These are phyloP conservation scores for Rhinoderma darwinii DNA, from an alignment of 2,113 vertebrate species.

Conservation along the genomic window DNA sequence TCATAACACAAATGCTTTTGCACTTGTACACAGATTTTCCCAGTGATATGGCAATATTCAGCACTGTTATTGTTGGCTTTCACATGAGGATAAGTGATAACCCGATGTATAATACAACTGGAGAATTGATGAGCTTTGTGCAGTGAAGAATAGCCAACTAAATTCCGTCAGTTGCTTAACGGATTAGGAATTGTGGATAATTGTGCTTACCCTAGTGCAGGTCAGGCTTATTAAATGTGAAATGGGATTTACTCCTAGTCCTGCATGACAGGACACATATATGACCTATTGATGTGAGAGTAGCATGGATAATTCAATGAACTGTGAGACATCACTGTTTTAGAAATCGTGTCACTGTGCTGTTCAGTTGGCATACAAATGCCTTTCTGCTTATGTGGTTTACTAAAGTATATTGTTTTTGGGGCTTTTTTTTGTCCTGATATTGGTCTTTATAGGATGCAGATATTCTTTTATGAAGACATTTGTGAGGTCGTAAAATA, in stretches of 20 bases:
- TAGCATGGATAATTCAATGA: neutral
- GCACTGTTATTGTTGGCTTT: neutral
- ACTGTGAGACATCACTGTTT: neutral
- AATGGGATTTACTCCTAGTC: slow-evolving; percentile 23
- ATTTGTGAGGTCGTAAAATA: neutral
- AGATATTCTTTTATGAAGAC: neutral
- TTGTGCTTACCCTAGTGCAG: neutral
- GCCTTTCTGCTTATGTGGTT: neutral
- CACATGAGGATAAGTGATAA: neutral
- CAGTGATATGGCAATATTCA: neutral
- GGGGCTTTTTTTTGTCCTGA: neutral
- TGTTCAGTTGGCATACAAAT: neutral
- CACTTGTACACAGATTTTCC: neutral
- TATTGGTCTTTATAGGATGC: neutral
- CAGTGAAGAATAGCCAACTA: neutral
- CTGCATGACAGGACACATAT: slow-evolving; percentile 25
- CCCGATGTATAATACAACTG: neutral
- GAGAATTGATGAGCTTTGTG: slow-evolving; percentile 29
- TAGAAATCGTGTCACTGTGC: neutral
- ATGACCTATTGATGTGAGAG: neutral
- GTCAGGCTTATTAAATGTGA: neutral
- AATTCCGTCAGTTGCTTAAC: neutral
- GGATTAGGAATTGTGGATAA: slow-evolving; percentile 19
- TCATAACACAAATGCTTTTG: neutral
- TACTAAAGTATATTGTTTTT: neutral